Conservation (phyloP, 2,888 invertebrate species). For the Phyllotreta cruciferae region DNA sequence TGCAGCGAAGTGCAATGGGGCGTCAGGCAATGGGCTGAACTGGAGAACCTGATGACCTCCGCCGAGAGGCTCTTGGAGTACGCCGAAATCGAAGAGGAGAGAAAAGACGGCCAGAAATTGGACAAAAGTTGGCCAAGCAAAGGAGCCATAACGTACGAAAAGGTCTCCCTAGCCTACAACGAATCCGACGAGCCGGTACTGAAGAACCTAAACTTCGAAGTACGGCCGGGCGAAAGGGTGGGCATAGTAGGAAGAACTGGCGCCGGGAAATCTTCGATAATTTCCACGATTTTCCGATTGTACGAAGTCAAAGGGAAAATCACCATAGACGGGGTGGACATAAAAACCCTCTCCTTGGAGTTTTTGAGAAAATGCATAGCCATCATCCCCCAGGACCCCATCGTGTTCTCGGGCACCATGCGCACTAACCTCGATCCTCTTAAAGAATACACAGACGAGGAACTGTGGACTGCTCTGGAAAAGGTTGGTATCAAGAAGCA, state of each 20-base stretch:
- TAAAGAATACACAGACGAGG: conserved; percentile 74
- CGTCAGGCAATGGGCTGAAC: conserved; percentile 84
- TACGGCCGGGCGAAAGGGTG: conserved; percentile 73
- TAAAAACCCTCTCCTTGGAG: conserved; percentile 73
- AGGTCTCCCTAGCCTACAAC: conserved; percentile 76
- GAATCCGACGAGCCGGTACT: conserved; percentile 74
- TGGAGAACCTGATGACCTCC: conserved; percentile 81
- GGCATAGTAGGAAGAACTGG: conserved; percentile 86
- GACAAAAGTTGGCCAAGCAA: conserved; percentile 72
- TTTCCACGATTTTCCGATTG: conserved; percentile 80
- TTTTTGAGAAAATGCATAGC: conserved; percentile 77
- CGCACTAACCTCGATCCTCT: conserved; percentile 89
- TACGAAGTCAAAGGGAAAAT: conserved; percentile 79
- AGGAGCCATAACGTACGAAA: conserved; percentile 72
- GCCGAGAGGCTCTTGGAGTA: conserved; percentile 77
- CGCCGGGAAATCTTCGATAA: conserved; percentile 80
- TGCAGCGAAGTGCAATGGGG: conserved; percentile 72
- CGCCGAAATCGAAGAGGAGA: conserved; percentile 60
- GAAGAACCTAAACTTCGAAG: conserved; percentile 70
- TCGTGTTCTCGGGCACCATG: conserved; percentile 84
- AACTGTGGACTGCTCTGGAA: conserved; percentile 82
- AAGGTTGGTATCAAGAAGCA: conserved; percentile 72
- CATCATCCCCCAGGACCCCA: conserved; percentile 86
- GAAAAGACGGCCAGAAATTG: conserved; percentile 60
- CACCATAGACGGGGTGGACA: conserved; percentile 79